phyloP scores from a whole-genome alignment of 2,888 invertebrate genomes.

The Apamea epomidion region DNA sequence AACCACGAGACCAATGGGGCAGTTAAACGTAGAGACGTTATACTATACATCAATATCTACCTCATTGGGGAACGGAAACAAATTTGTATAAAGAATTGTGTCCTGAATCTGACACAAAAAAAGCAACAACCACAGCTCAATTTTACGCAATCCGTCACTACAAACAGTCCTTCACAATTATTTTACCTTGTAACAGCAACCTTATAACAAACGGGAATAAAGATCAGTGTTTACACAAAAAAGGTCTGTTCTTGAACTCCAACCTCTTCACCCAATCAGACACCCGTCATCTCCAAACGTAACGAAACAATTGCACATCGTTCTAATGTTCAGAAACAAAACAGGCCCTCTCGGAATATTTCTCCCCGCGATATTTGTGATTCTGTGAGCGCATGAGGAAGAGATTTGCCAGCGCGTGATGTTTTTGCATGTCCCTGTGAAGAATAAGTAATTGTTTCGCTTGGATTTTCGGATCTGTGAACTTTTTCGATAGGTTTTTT shows the following conservation, averaged over 20 bases:
- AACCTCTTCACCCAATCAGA: not conserved
- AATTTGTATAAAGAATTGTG: not conserved
- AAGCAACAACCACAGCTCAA: not conserved
- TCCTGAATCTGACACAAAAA: not conserved
- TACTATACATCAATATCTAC: too few species aligned
- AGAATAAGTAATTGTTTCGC: constrained; percentile 80
- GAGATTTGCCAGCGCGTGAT: constrained; percentile 77
- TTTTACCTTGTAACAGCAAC: not conserved
- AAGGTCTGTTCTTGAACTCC: not conserved
- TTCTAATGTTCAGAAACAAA: constrained; percentile 52
- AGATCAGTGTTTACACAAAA: not conserved
- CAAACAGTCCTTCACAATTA: not conserved
- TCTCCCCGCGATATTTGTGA: constrained; percentile 46
- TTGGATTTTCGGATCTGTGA: constrained; percentile 35
- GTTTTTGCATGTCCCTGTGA: constrained; percentile 79
- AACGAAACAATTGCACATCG: constrained; percentile 51
- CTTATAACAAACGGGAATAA: not conserved
- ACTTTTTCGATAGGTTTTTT: constrained; percentile 25
- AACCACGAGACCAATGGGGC: too few species aligned
- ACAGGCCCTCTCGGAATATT: constrained; percentile 41
- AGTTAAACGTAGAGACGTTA: too few species aligned
- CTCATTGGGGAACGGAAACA: not conserved
- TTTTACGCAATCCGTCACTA: not conserved
- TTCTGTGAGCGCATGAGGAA: constrained; percentile 65
- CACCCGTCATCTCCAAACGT: constrained; percentile 12